Base-by-base conservation (phyloP, 2,888 invertebrate genomes). In the Ecdyonurus torrentis region DNA sequence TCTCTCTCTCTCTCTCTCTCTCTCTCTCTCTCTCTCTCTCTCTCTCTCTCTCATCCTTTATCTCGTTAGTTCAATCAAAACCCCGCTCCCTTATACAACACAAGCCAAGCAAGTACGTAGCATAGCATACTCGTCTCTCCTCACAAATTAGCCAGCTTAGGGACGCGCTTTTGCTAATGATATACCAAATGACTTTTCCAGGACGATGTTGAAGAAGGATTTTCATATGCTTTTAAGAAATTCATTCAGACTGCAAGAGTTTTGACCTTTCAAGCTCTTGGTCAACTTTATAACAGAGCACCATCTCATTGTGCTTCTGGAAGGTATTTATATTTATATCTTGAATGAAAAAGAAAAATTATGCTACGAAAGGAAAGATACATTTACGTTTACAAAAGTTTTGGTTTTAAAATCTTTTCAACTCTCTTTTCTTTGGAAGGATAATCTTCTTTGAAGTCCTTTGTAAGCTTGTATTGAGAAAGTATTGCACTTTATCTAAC, bases 261-360 rank as follows among this genome's bases (percentile, higher is more conserved):
- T 20, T 74, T 91, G 60, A 83, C 87, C 69, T 83, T 85, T 71
- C 80, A 84, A 0, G 84, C 87, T 1, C 71, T 91, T 2, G 77
- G 83, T 1, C 83, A 85, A 66, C 74, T 91, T 19, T 76, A 86
- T 62, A 73, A 77, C 0, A 78, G 86, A 60, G 83, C 88, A 0
- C 77, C 79, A 0, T 72, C 81, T 18, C 82, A 89, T 62, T 91
- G 90, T 70, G 71, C 74, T 0, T 79, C 80, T 65, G 90, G 88
- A 70, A 83, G 80, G 89, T 89, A 75, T 78, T 83, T 80, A 63
- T 37, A n/a, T n/a, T n/a, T n/a, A n/a, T n/a, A n/a, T n/a, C n/a
- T n/a, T n/a, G n/a, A n/a, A n/a, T n/a, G n/a, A n/a, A n/a, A n/a
- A n/a, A n/a, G n/a, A n/a, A n/a, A n/a, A n/a, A n/a, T n/a, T n/a